phyloP scores from a whole-genome alignment of 2,113 vertebrate genomes.

The Myiagra hebetior region DNA sequence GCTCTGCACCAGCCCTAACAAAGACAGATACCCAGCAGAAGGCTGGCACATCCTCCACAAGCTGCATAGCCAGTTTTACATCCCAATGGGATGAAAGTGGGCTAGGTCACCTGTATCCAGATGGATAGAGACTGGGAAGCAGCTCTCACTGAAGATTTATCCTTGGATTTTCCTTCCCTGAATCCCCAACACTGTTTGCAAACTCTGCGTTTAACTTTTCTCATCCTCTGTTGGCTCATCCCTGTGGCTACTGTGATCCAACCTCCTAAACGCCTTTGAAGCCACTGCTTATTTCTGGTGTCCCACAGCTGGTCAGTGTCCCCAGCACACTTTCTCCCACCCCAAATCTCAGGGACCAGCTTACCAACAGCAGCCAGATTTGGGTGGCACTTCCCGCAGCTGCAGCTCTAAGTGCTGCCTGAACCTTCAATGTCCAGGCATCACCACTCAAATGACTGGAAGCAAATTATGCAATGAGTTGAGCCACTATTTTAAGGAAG shows the following conservation, averaged over 20 bases:
- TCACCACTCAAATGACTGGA: neutral
- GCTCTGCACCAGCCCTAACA: neutral
- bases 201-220: neutral
- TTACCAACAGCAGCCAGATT: neutral
- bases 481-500: neutral
- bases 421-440: neutral
- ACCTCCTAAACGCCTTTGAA: neutral
- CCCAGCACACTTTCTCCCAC: neutral
- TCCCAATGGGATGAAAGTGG: neutral
- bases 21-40: neutral
- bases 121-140: neutral
- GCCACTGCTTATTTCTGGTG: neutral
- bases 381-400: neutral
- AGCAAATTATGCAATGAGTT: neutral
- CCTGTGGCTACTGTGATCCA: neutral
- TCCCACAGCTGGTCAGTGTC: neutral
- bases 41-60: neutral
- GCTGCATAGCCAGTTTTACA: neutral
- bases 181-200: neutral
- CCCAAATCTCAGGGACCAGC: neutral
- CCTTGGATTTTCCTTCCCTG: neutral
- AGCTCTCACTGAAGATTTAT: neutral
- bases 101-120: neutral
- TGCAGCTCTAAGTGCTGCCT: neutral
- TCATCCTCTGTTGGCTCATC: neutral